Evolutionary conservation across 2,113 vertebrate species (phyloP), one percentile per base, ranked within the genome.

Genomic region (Muscicapa adusta): DNA sequence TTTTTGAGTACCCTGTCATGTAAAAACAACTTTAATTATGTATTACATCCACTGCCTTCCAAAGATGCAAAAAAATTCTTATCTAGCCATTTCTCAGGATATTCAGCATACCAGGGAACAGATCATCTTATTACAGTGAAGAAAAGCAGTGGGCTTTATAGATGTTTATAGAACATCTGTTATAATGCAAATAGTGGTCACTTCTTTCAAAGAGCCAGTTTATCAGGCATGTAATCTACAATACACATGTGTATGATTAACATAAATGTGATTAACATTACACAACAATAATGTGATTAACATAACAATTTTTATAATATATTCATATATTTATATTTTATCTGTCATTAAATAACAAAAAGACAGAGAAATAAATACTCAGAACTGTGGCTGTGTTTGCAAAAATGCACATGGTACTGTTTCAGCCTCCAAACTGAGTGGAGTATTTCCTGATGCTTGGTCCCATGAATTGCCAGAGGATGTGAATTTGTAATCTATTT

Each of bases 371-470:
- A 56, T 6, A 68, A 85, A 65, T 58, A 42, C 9, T 70, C 40
- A 29, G 25, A 36, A 29, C 61, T 56, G 12, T 81, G 34, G 34
- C 38, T 36, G 8, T 36, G 38, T 34, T 24, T 47, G 23, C 29
- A n/a, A 28, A 74, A 74, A 38, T 56, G 33, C 43, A 54, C 0
- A 0, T 47, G 19, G 45, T 40, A 25, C 47, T 45, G 9, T 71
- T 66, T 91, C 42, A 75, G 60, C 43, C 28, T 60, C 33, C 45
- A 29, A 72, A 34, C 28, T 40, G 79, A 58, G 20, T 29, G 43
- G 36, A 31, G 6, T 23, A 53, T 71, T 47, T 75, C n/a, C 15
- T 63, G 29, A 12, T 34, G 20, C 8, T 45, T 61, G 51, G 14
- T 68, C 5, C 58, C 42, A 22, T 43, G 47, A 75, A 38, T 17